Evolutionary conservation across 2,113 vertebrate genomes (phyloP).

Genomic region (Orthonyx spaldingii): DNA sequence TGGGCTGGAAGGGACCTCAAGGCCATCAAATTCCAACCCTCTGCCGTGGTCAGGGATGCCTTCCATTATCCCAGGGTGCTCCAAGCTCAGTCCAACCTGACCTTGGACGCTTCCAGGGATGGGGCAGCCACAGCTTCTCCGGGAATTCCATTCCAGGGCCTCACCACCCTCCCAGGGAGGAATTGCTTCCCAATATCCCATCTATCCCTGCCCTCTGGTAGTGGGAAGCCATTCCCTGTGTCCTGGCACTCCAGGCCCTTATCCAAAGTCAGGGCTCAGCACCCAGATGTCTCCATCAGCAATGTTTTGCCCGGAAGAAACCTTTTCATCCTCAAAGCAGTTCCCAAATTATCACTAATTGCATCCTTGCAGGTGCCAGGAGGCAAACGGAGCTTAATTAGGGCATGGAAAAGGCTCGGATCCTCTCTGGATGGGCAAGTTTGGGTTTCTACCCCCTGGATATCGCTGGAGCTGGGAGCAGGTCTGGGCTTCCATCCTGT

Average conservation of each 20-base stretch:
- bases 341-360: not conserved
- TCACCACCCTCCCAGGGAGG: not conserved
- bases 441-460: not conserved
- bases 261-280: not conserved
- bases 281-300: not conserved
- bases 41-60: not conserved
- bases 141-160: not conserved
- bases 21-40: not conserved
- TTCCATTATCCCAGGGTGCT: rapidly evolving
- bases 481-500: not conserved
- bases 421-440: not conserved
- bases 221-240: not conserved
- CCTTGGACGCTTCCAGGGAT: not conserved
- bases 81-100: rapidly evolving
- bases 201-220: not conserved
- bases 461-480: rapidly evolving
- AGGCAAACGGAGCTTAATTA: not conserved
- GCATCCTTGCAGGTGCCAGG: rapidly evolving
- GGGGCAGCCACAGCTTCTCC: not conserved
- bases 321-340: not conserved
- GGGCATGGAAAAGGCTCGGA: not conserved
- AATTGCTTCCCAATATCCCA: not conserved
- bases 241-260: not conserved
- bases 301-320: rapidly evolving
- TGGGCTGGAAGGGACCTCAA: not conserved